Conservation (phyloP, 2,113 vertebrate genomes). For the Hiodon tergisus region DNA sequence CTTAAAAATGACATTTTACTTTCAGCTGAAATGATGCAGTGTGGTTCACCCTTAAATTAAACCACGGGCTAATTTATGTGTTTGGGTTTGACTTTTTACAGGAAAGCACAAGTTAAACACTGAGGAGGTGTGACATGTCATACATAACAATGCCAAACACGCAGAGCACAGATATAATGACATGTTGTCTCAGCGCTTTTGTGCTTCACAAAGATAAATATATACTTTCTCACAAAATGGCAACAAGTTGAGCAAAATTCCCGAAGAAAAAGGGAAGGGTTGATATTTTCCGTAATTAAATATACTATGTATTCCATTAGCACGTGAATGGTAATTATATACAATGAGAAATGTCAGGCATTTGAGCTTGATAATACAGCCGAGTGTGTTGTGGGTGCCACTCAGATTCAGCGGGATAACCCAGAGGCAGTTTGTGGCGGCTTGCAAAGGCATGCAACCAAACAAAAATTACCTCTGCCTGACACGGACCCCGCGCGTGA, state of each 20-base stretch:
- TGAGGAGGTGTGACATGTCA: constrained; percentile 20
- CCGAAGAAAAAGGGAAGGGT: constrained; percentile 51
- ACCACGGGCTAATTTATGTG: constrained; percentile 44
- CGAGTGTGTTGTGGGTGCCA: constrained; percentile 30
- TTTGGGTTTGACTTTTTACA: constrained; percentile 37
- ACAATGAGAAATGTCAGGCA: constrained; percentile 58
- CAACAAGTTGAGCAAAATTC: constrained; percentile 48
- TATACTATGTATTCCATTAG: constrained; percentile 56
- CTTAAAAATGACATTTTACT: constrained; percentile 40
- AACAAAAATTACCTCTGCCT: background rate
- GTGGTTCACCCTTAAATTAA: constrained; percentile 54
- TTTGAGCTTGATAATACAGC: constrained; percentile 44
- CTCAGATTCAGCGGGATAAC: constrained; percentile 8
- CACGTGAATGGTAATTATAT: constrained; percentile 57
- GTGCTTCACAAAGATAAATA: constrained; percentile 26
- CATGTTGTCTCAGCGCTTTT: constrained; percentile 15
- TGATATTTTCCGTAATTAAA: constrained; percentile 66
- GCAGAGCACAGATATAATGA: constrained; percentile 10
- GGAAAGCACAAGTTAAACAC: constrained; percentile 44
- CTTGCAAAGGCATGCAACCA: background rate
- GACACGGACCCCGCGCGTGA: too few relatives aligned
- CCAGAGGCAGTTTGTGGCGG: constrained; percentile 8
- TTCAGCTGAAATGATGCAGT: constrained; percentile 24
- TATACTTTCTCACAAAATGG: constrained; percentile 56
- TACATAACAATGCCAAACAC: constrained; percentile 32